These are phyloP conservation scores for Urocyon cinereoargenteus DNA, from an alignment of 2,797 vertebrate genomes.

Conservation along the genomic window DNA sequence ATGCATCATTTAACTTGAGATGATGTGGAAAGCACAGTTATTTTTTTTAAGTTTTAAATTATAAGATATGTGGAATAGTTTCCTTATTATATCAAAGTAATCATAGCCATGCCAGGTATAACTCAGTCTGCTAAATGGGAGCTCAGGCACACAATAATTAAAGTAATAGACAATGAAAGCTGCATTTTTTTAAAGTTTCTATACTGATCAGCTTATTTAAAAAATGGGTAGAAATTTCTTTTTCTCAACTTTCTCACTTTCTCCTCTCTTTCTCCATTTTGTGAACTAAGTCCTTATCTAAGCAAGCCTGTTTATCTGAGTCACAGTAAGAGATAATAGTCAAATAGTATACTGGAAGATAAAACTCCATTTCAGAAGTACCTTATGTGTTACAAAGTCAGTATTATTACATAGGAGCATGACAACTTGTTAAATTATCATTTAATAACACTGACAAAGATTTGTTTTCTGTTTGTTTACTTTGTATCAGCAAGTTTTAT, in stretches of 20 bases:
- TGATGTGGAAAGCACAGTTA: neutral
- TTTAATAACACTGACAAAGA: neutral
- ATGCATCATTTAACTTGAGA: constrained; percentile 50
- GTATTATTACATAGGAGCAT: neutral
- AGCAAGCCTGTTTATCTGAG: neutral
- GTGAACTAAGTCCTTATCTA: neutral
- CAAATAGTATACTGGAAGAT: neutral
- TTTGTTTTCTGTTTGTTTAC: neutral
- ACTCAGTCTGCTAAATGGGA: neutral
- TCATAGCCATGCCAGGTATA: neutral
- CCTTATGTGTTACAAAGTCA: neutral
- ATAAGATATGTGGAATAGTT: neutral
- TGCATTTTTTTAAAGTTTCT: neutral
- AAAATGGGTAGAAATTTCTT: neutral
- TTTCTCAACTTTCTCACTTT: neutral
- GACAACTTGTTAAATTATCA: neutral
- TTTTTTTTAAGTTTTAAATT: constrained; percentile 8
- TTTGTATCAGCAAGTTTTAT: neutral
- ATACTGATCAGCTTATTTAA: neutral
- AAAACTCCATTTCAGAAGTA: neutral
- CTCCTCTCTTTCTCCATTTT: neutral
- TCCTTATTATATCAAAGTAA: neutral
- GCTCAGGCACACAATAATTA: neutral
- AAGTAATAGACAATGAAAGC: neutral
- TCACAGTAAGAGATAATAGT: neutral